These are phyloP conservation scores for Catocala nupta DNA, from an alignment of 2,888 invertebrate species.

Conservation along the genomic window DNA sequence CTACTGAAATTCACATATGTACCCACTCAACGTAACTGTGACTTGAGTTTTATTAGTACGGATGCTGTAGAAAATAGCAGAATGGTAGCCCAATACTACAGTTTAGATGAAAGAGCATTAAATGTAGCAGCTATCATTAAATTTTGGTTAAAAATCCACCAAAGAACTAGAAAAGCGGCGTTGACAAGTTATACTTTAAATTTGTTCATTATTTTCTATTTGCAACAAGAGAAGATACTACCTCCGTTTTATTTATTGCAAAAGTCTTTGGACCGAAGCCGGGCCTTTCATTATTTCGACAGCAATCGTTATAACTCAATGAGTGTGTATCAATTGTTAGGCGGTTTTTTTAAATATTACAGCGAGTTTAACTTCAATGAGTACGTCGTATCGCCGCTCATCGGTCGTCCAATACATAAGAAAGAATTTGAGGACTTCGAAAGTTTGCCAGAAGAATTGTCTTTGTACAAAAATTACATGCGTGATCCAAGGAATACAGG, in stretches of 20 bases:
- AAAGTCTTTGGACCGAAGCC: neutral
- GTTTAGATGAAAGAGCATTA: neutral
- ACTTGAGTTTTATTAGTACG: slow-evolving; percentile 1
- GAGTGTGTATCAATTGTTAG: slow-evolving; percentile 34
- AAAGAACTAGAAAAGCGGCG: too few relatives aligned
- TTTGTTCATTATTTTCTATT: slow-evolving; percentile 33
- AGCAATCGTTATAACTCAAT: too few relatives aligned
- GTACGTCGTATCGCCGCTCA: slow-evolving; percentile 45
- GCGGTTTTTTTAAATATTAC: slow-evolving; percentile 47
- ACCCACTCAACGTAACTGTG: neutral
- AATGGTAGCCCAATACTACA: neutral
- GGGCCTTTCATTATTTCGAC: neutral
- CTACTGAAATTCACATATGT: slow-evolving; percentile 2
- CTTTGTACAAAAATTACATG: slow-evolving; percentile 21
- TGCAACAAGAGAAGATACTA: slow-evolving; percentile 28
- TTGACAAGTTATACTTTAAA: slow-evolving; percentile 3
- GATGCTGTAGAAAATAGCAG: neutral
- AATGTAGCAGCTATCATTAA: slow-evolving; percentile 6
- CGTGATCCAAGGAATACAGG: slow-evolving; percentile 5
- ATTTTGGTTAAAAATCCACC: slow-evolving; percentile 8
- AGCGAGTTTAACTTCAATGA: slow-evolving; percentile 40
- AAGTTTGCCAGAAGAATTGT: slow-evolving; percentile 28
- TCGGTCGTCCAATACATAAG: slow-evolving; percentile 38
- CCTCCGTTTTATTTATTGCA: slow-evolving; percentile 5
- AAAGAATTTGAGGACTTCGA: slow-evolving; percentile 11